Conservation (phyloP, 2,888 invertebrate genomes). For the Sarcophaga variegata region DNA sequence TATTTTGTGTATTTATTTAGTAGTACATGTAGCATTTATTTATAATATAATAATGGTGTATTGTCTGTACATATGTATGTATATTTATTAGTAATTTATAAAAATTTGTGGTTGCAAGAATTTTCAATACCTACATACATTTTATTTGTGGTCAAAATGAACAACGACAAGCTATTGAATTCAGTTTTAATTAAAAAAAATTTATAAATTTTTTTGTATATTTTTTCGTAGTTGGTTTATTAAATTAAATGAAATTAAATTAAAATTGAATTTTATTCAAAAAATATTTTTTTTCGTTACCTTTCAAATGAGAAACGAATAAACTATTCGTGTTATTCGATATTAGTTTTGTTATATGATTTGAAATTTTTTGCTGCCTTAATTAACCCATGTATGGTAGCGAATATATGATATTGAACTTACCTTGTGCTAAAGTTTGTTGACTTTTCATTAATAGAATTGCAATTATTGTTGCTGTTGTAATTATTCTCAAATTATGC, state of each 20-base stretch:
- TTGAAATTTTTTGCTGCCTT: conserved; percentile 12
- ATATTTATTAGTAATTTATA: conserved; percentile 21
- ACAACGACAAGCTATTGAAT: conserved; percentile 9
- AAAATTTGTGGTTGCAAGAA: conserved; percentile 53
- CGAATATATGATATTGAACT: conserved; percentile 12
- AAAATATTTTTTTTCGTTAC: not conserved
- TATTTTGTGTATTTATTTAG: not conserved
- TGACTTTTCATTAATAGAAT: conserved; percentile 58
- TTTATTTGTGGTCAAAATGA: conserved; percentile 50
- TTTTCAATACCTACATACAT: not conserved
- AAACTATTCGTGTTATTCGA: not conserved
- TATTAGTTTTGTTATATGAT: not conserved
- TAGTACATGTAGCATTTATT: too few relatives aligned
- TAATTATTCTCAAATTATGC: conserved; percentile 72
- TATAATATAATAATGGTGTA: not conserved
- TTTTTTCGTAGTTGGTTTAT: not conserved
- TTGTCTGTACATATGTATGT: not conserved
- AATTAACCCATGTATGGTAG: not conserved
- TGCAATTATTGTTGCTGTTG: conserved; percentile 59
- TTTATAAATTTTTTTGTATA: not conserved
- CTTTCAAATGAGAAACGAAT: not conserved
- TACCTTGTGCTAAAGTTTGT: conserved; percentile 61
- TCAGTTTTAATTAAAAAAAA: not conserved
- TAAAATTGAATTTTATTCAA: not conserved
- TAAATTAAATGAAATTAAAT: conserved; percentile 35